Conservation (phyloP, 2,113 vertebrate species). For the Periophthalmodon schlosseri region DNA sequence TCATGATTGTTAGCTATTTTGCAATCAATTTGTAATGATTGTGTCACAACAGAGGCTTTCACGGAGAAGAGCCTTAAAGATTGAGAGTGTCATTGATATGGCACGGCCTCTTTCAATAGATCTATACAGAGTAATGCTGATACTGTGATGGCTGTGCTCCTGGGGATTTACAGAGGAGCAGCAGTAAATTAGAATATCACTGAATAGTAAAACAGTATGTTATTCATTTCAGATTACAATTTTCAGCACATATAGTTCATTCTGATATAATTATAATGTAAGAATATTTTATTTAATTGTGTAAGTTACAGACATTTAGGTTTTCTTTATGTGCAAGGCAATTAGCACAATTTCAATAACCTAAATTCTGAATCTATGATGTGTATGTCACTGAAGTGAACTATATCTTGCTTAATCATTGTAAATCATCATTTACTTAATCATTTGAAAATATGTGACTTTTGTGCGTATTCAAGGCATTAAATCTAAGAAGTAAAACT, state of each 20-base stretch:
- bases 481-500: too few relatives aligned
- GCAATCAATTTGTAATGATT: slow-evolving; percentile 99
- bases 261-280: background rate
- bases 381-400: background rate
- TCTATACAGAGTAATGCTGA: slow-evolving; percentile 42
- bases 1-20: slow-evolving; percentile 99
- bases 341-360: background rate
- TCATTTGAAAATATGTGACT: too few relatives aligned
- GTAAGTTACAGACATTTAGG: background rate
- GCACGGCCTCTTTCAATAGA: slow-evolving; percentile 56
- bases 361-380: background rate
- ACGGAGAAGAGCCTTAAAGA: slow-evolving; percentile 82
- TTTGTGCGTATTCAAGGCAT: too few relatives aligned
- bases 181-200: background rate
- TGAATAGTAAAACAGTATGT: background rate
- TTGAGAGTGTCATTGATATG: slow-evolving; percentile 74
- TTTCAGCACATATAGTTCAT: background rate
- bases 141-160: slow-evolving; percentile 16
- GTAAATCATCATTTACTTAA: too few relatives aligned
- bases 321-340: too few relatives aligned
- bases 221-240: background rate
- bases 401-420: too few relatives aligned
- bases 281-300: background rate
- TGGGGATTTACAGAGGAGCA: background rate
- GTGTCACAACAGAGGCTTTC: slow-evolving; percentile 92